Conservation (phyloP, 1,140 invertebrate species). For the Gonatopus flavifemur region DNA sequence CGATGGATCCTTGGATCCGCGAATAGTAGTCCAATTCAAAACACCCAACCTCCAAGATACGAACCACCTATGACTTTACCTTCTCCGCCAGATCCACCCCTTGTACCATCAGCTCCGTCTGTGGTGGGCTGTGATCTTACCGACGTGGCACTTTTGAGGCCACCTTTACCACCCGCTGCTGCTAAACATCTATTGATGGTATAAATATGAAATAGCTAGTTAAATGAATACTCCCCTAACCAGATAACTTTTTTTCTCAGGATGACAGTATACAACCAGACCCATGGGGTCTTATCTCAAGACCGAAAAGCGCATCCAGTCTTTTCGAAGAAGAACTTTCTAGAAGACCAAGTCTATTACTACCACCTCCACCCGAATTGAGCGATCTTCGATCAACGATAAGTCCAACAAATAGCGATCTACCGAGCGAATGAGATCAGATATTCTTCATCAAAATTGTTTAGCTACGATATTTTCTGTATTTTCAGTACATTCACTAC, state of each 20-base stretch:
- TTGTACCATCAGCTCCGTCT: constrained; percentile 29
- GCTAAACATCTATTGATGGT: constrained; percentile 42
- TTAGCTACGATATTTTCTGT: too few species aligned
- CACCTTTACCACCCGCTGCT: constrained; percentile 50
- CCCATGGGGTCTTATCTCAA: constrained; percentile 38
- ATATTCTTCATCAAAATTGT: neutral
- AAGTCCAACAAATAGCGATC: constrained; percentile 46
- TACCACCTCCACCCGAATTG: constrained; percentile 34
- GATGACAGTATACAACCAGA: constrained; percentile 26
- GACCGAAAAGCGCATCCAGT: constrained; percentile 41
- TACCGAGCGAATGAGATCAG: constrained; percentile 39
- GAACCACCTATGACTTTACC: constrained; percentile 36
- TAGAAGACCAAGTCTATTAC: constrained; percentile 40
- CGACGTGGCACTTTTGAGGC: constrained; percentile 58
- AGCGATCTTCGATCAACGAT: constrained; percentile 32
- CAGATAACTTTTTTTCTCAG: constrained; percentile 17
- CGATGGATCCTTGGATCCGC: constrained; percentile 64
- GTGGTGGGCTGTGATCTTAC: constrained; percentile 40
- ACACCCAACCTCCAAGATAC: constrained; percentile 30
- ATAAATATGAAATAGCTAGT: neutral
- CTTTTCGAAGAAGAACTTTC: constrained; percentile 41
- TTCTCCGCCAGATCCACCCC: constrained; percentile 51
- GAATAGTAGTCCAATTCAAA: constrained; percentile 49
- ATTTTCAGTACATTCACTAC: too few species aligned
- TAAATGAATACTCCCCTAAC: neutral